A percentile compares a stretch with the other conserved stretches of the same genome.
Evolutionary conservation across 1,140 invertebrate species (phyloP).

Genomic region (Diachasma alloeum): DNA sequence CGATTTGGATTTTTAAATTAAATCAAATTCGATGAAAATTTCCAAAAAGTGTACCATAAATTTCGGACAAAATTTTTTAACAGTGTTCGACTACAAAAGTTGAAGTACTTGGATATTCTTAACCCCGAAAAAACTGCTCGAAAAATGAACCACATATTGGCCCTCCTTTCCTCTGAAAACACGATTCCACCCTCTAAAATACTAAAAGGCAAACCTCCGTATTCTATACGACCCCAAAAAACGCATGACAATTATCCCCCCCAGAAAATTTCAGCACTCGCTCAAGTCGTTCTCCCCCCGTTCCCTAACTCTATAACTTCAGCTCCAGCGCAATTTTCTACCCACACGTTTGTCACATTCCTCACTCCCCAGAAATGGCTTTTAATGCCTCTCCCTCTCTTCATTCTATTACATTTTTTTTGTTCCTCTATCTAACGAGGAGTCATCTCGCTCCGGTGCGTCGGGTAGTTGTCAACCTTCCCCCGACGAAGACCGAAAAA

Average conservation of each 20-base stretch:
- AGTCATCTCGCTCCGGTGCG: background rate
- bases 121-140: too few species aligned
- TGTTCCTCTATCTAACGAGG: background rate
- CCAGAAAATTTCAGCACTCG: background rate
- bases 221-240: background rate
- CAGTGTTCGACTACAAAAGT: too few species aligned
- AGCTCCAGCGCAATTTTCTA: background rate
- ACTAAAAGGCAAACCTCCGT: background rate
- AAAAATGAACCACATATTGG: too few species aligned
- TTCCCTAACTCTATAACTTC: background rate
- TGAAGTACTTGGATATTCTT: too few species aligned
- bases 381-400: background rate
- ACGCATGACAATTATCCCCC: background rate
- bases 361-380: background rate
- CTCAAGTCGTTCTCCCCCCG: background rate
- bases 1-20: too few species aligned
- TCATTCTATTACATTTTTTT: constrained; percentile 3
- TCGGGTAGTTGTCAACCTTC: background rate
- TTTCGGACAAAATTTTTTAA: too few species aligned
- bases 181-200: too few species aligned
- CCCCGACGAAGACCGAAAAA: constrained; percentile 2
- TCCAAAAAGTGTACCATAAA: too few species aligned
- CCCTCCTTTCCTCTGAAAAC: too few species aligned
- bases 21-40: too few species aligned
- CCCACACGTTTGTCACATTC: background rate